Evolutionary conservation across 2,797 vertebrate species (phyloP), one percentile per base, ranked within the genome.

Genomic region (Anguilla anguilla): DNA sequence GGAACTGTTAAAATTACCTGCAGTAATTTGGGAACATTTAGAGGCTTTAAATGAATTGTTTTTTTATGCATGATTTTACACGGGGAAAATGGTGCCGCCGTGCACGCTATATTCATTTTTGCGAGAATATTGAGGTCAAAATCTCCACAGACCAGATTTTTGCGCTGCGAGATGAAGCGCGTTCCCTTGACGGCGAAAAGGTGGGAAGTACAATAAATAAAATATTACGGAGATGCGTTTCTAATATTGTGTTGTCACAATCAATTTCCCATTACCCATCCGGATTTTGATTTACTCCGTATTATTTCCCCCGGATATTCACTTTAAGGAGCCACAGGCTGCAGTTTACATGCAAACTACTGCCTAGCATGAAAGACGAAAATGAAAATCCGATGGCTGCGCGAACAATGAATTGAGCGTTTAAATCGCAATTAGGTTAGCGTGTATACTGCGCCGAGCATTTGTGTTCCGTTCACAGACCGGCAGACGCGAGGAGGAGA

Each of bases 241-340:
- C 97, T 97, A 97, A 97, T 98, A 98, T 98, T 97, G 97, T 97
- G 97, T 97, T 98, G 97, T 98, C 97, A 98, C 97, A 97, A 97
- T 97, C 97, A 97, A 97, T 97, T 97, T 97, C 97, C 96, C 96
- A 97, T 98, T 97, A 98, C 97, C 97, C 97, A 97, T 97, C 97
- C 97, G 96, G 96, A 96, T 97, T 97, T 97, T 97, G 96, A 97
- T 97, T 97, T 97, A 97, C 96, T 96, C 96, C 97, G 96, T 97
- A 97, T 97, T 97, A 97, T 97, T 97, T 97, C 97, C 96, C 96
- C 95, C 95, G 96, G 96, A 97, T 97, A 97, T 97, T 97, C 97
- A 97, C 97, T 97, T 97, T 97, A 96, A 96, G 96, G 97, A 97
- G 96, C 96, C 94, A 96, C 95, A 94, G 96, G 96, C 96, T 97